Base-by-base conservation (phyloP, 2,113 vertebrate species). In the Triplophysa rosa region DNA sequence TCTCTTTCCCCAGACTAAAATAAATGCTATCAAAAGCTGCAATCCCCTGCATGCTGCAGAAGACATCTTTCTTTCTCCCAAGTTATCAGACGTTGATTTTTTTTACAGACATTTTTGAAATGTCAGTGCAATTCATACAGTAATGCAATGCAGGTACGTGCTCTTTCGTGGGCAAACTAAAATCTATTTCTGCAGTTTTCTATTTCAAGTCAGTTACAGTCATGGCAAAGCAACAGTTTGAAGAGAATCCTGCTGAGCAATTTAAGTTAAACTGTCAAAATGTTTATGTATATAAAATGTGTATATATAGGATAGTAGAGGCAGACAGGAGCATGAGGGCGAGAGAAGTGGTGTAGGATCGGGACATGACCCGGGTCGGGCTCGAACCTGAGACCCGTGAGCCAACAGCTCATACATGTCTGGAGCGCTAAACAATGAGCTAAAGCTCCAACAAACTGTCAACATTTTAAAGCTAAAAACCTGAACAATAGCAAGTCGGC, bases 51-150 rank as follows among this genome's bases (percentile, higher is more conserved):
- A 62, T 59, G 19, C 16, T 23, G 19, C 33, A 23, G 62, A 74
- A 63, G 65, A 61, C 56, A 40, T 68, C 21, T 68, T 59, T 19
- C 52, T 75, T 62, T 58, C n/a, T 80, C 47, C 23, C 21, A 12
- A 1, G 0, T 47, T 62, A 17, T 66, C 49, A 59, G 47, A 1
- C 62, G 45, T 73, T 62, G 63, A 81, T 81, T 75, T 81, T 75
- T 58, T 12, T 64, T 49, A 45, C 12, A 52, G 33, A 47, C 11
- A 29, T 3, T 4, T 29, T 4, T 4, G 29, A 29, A 29, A 29
- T 29, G 29, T 52, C 49, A 52, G 49, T 13, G 14, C 16, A 5
- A 42, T 9, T 42, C 40, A 10, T 8, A 11, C 10, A 10, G 1
- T 42, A 42, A 42, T 42, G 8, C 40, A 29, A 29, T 29, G 29